Base-by-base conservation (phyloP, 1,140 invertebrate genomes). In the Cherax destructor region DNA sequence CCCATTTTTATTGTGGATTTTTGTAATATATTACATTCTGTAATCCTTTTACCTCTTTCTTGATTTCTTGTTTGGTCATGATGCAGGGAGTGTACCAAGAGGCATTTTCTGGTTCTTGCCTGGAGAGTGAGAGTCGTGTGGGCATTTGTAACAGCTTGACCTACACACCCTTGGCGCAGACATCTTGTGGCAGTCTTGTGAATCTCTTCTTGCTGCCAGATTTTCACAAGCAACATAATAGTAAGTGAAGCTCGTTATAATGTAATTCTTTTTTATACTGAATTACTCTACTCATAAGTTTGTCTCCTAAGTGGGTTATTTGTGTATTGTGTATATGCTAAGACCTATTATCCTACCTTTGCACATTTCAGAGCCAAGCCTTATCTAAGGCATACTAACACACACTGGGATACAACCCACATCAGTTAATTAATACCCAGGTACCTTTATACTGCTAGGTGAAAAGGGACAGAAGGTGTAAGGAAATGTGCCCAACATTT, bases 191-290 rank as follows among this genome's bases (percentile, higher is more conserved):
- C 30, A 94, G 94, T 84, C 95, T 96, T 21, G 94, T 97, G 52
- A 97, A 97, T 95, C 94, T 97, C 83, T 97, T 97, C 94, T 94
- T 97, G 10, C 94, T 97, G 91, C 97, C 97, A 52, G 95, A 96
- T 84, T 95, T 89, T 49, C 65, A 86, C 18, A 78, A 96, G 74
- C 94, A 95, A 79, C 95, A 95, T 92, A 95, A 96, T 94, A 96
- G 96, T 96, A 95, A 95, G 94, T 94, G 93, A 30, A 74, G n/a
- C 7, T 69, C 11, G 10, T n/a, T 69, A 5, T 69, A 69, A 69
- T 21, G 13, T 69, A 6, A 69, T 21, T 16, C 21, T 69, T 69
- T 69, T 69, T 16, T 65, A 5, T 65, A 10, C 61, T 65, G 61
- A 10, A 16, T 10, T 65, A 21, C 18, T 65, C 30, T 41, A 41